Evolutionary conservation across 1,140 invertebrate species (phyloP).

Genomic region (Ridgeia piscesae): DNA sequence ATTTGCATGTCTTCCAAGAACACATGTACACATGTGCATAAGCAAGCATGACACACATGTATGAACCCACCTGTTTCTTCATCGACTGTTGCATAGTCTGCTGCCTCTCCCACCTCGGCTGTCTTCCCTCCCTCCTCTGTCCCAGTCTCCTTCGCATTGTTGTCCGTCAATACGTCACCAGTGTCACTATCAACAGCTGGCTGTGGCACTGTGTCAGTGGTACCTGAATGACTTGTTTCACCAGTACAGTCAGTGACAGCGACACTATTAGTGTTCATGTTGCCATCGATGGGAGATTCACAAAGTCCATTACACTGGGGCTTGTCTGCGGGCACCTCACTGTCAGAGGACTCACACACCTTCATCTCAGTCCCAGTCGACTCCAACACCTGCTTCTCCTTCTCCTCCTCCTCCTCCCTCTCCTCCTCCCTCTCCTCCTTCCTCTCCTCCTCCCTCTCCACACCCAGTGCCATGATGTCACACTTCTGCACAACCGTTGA

Average conservation of each 20-base stretch:
- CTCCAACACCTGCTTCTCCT: background rate
- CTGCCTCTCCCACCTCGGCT: background rate
- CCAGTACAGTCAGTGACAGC: background rate
- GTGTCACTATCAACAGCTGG: background rate
- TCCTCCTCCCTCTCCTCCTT: background rate
- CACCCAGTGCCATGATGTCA: background rate
- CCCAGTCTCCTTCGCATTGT: background rate
- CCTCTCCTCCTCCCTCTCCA: background rate
- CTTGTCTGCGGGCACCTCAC: constrained; percentile 21
- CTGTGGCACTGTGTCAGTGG: background rate
- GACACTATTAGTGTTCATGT: constrained; percentile 16
- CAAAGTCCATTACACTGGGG: constrained; percentile 40
- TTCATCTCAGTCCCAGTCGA: background rate
- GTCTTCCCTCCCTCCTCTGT: background rate
- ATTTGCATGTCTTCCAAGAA: too few relatives aligned
- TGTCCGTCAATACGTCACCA: background rate
- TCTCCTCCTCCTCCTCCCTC: too few relatives aligned
- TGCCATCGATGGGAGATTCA: constrained; percentile 36
- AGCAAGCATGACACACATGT: too few relatives aligned
- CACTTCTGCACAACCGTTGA: background rate
- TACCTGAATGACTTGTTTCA: background rate
- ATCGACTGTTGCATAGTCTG: background rate
- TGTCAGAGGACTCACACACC: constrained; percentile 2
- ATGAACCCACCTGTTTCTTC: background rate
- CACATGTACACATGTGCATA: too few relatives aligned